phyloP scores from a whole-genome alignment of 2,888 invertebrate species.

The Brachyptera putata region DNA sequence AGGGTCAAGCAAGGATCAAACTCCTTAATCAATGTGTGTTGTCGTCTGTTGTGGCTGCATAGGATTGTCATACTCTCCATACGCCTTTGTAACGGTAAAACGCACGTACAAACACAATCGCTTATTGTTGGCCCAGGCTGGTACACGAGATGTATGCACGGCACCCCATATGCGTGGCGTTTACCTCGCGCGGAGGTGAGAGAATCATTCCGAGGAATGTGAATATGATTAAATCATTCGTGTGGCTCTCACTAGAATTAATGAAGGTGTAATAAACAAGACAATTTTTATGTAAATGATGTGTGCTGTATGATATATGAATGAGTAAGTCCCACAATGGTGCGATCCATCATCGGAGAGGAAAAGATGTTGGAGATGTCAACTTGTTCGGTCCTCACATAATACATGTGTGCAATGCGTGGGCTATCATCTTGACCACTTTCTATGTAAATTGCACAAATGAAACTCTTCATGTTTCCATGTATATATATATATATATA shows the following conservation, averaged over 20 bases:
- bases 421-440: neutral
- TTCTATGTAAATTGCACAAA: conserved; percentile 2
- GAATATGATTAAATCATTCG: neutral
- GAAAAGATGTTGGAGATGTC: neutral
- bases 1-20: conserved; percentile 27
- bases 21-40: conserved; percentile 25
- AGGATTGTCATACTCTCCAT: no score
- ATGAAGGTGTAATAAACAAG: conserved; percentile 20
- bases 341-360: conserved; percentile 7
- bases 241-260: neutral
- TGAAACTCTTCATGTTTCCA: no score
- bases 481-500: no score
- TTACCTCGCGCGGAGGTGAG: neutral
- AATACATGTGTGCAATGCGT: no score
- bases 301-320: conserved; percentile 10
- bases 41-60: conserved; percentile 18
- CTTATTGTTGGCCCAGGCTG: neutral
- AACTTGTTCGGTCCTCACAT: no score
- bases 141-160: no score
- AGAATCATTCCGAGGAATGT: neutral
- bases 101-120: conserved; percentile 6
- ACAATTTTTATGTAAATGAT: conserved; percentile 15
- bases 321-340: conserved; percentile 6
- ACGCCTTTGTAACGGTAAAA: no score
- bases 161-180: neutral